Base-by-base conservation (phyloP, 2,888 invertebrate species). In the Ferrisia virgata region DNA sequence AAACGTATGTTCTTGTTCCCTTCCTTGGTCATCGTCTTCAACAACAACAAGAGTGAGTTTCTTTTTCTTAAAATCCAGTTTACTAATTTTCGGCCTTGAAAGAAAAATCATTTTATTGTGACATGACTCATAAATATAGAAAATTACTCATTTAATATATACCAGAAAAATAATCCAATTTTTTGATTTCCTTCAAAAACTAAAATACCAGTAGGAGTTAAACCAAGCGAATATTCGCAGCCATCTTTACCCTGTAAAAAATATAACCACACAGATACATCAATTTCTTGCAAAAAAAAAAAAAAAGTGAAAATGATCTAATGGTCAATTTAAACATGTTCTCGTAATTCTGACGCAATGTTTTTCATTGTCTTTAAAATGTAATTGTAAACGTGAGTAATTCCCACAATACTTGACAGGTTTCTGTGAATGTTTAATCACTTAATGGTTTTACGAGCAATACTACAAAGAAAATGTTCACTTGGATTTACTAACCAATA, bases 1-100 rank as follows among this genome's bases (percentile, higher is more conserved):
- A 89, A 99, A 99, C 0, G 98, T 98, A 89, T 99, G 99, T 88
- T 99, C 98, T 88, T 99, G 98, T 89, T 98, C 97, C 80, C 94
- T 91, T 0, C 97, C 97, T 89, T 97, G 95, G 88, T 99, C 99
- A 88, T 99, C 98, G 89, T 99, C 99, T 89, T 99, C 99, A 11
- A 99, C 97, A 2, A 99, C 99, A 76, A 99, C 95, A 84, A 99
- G 90, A 0, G 98, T 98, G 79, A 99, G 89, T 89, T 98, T 98
- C 89, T 98, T 98, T 89, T 96, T 97, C 89, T 98, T 98, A 88
- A 99, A 99, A 89, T 99, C 98, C 83, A 99, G 90, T 89, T 97
- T 95, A 86, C 97, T 97, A 87, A 99, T 99, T 91, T 98, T 99
- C 1, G 99, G 99, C 97, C 90, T 90, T 87, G 8, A 87, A 87